Base-by-base conservation (phyloP, 2,113 vertebrate genomes). In the Plecturocebus donacophilus region DNA sequence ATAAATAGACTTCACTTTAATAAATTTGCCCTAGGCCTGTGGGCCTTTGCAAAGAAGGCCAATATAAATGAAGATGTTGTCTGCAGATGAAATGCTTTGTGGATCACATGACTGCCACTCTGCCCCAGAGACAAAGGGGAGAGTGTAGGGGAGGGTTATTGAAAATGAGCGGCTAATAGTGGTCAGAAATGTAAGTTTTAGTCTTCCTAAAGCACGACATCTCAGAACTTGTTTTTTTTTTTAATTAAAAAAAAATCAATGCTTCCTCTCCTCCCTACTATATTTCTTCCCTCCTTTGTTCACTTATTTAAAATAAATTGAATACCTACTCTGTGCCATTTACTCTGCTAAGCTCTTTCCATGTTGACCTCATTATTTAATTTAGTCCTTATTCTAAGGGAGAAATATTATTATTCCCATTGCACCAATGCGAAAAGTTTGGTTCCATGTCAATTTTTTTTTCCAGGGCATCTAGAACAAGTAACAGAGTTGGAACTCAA, bases 1-100 rank as follows among this genome's bases (percentile, higher is more conserved):
- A 98, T 97, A 97, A 98, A 97, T 85, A 98, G 94, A 97, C 92
- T 96, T 76, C 70, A 94, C 87, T 97, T 97, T 97, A 97, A 98
- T 97, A 97, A 97, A 97, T 97, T 93, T 97, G 76, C 94, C 84
- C 84, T 54, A 79, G 92, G 97, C 81, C 97, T 82, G 56, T 49
- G 23, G 92, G 64, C 56, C 80, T 94, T 92, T 87, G 64, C 94
- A 84, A 97, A 94, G 90, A 73, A 87, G 94, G 81, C 94, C 82
- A 94, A 96, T 94, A 96, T 97, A 95, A 98, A 97, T 97, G 97
- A 98, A 97, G 97, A 95, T 87, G 97, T 81, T 88, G 77, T 79
- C 93, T 75, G 76, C 73, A 25, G 45, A 30, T 14, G 32, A 82
- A 93, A 81, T 66, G 91, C 76, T 96, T 85, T 82, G 87, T 70